Evolutionary conservation across 2,797 vertebrate species (phyloP).

Genomic region (Silurus aristotelis): DNA sequence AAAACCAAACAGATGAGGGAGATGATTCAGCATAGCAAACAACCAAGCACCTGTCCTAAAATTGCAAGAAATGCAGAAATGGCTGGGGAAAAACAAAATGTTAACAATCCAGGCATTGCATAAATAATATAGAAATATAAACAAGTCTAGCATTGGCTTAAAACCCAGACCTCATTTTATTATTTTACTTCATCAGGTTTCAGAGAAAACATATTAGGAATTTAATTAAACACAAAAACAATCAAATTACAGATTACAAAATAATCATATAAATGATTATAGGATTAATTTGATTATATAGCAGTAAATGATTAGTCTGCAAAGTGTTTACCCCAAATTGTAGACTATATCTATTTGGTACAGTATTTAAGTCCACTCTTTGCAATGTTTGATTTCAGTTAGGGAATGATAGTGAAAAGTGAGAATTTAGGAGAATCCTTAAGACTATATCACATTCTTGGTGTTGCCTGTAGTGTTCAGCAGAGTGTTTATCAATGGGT

Average conservation of each 20-base stretch:
- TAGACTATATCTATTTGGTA: too few species aligned
- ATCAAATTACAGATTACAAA: background rate
- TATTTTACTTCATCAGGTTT: background rate
- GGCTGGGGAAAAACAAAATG: background rate
- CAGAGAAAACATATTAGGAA: background rate
- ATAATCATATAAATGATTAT: background rate
- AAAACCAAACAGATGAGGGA: conserved; percentile 55
- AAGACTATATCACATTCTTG: background rate
- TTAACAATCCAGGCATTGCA: background rate
- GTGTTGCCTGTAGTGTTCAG: background rate
- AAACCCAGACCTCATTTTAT: background rate
- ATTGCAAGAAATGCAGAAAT: background rate
- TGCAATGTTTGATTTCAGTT: background rate
- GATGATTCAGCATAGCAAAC: conserved; percentile 66
- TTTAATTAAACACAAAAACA: background rate
- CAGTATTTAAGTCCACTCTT: background rate
- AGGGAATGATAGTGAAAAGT: background rate
- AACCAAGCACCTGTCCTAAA: conserved; percentile 74
- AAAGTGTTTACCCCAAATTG: background rate
- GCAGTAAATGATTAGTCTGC: background rate
- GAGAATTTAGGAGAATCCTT: background rate
- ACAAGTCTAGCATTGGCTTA: background rate
- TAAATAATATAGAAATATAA: background rate
- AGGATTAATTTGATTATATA: too few species aligned
- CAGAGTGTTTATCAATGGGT: background rate